Evolutionary conservation across 2,888 invertebrate species (phyloP).

Genomic region (Synergus japonicus): DNA sequence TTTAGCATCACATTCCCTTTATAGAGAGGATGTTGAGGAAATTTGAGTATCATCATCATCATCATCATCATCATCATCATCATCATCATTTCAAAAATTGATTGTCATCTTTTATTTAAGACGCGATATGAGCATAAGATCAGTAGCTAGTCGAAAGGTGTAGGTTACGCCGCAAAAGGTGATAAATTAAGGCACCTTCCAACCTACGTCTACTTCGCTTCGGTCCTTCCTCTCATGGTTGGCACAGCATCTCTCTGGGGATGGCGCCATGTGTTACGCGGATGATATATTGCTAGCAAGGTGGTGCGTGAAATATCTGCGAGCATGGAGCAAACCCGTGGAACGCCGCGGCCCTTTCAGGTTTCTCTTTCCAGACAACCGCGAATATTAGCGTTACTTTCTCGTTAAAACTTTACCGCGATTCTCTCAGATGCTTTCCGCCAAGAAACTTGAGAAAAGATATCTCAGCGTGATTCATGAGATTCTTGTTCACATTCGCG

Average conservation of each 20-base stretch:
- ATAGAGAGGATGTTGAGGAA: too few relatives aligned
- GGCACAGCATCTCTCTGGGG: conserved; percentile 55
- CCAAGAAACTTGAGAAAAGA: conserved; percentile 17
- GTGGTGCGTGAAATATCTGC: conserved; percentile 63
- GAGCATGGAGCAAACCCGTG: conserved; percentile 48
- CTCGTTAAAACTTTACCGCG: conserved; percentile 47
- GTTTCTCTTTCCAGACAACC: conserved; percentile 44
- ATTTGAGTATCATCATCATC: not conserved
- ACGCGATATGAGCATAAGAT: not conserved
- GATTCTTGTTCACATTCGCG: conserved; percentile 31
- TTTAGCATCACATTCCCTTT: not conserved
- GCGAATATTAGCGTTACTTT: conserved; percentile 48
- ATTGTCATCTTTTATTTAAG: conserved; percentile 23
- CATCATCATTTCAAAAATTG: conserved; percentile 17
- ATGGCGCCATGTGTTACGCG: conserved; percentile 69
- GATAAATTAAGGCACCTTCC: conserved; percentile 69
- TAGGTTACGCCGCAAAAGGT: conserved; percentile 58
- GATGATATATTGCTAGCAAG: conserved; percentile 69
- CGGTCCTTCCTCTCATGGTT: conserved; percentile 52
- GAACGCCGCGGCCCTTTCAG: conserved; percentile 45
- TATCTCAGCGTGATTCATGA: conserved; percentile 37
- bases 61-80: too few relatives aligned
- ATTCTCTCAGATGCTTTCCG: conserved; percentile 32
- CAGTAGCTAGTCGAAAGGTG: conserved; percentile 45
- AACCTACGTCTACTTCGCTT: conserved; percentile 56